Conservation (phyloP, 2,888 invertebrate genomes). For the Elegia similella region DNA sequence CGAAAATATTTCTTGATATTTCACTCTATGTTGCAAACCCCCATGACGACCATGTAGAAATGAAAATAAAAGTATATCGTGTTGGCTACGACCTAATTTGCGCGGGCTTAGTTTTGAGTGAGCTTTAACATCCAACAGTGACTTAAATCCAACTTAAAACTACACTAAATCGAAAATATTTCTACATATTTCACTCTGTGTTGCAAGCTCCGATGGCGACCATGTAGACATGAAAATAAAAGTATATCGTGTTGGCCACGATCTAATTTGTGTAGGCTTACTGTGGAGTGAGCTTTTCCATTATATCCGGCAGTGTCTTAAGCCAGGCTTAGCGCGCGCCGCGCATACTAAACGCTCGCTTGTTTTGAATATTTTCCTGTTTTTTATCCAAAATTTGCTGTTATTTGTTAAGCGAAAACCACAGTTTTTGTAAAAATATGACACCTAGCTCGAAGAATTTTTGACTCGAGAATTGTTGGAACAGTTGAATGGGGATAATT, state of each 20-base stretch:
- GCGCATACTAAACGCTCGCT: constrained; percentile 49
- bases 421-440: too few relatives aligned
- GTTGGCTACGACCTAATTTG: constrained; percentile 56
- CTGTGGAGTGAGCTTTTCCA: constrained; percentile 59
- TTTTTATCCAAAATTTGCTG: background rate
- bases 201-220: background rate
- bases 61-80: constrained; percentile 13
- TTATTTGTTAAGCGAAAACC: too few relatives aligned
- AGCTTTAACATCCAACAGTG: constrained; percentile 66
- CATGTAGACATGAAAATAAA: constrained; percentile 8
- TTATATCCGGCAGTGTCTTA: constrained; percentile 69
- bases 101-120: constrained; percentile 52
- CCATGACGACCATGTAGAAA: background rate
- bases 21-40: background rate
- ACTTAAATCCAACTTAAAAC: constrained; percentile 67
- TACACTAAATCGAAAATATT: too few relatives aligned
- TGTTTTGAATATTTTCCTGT: constrained; percentile 34
- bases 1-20: too few relatives aligned
- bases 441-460: too few relatives aligned
- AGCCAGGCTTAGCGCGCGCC: constrained; percentile 52
- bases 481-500: too few relatives aligned
- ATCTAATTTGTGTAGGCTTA: constrained; percentile 68
- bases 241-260: constrained; percentile 22
- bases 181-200: too few relatives aligned
- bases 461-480: too few relatives aligned